These are phyloP conservation scores for Orthosia incerta DNA, from an alignment of 2,888 invertebrate species.

Conservation along the genomic window DNA sequence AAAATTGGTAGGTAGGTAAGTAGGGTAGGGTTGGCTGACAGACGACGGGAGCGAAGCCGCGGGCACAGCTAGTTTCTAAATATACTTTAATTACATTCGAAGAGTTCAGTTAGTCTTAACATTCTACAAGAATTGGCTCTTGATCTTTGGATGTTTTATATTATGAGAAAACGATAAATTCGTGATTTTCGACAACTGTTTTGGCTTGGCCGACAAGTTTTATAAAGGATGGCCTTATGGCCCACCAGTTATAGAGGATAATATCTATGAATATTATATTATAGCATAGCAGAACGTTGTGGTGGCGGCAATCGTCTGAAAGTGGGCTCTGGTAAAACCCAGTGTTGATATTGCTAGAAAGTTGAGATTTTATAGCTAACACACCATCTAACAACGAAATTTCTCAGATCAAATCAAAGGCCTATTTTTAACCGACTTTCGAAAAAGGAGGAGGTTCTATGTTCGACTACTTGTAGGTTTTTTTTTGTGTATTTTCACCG, in stretches of 20 bases:
- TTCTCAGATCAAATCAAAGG: no score
- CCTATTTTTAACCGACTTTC: no score
- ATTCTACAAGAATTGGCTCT: background rate
- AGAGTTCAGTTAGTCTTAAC: no score
- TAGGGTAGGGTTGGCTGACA: no score
- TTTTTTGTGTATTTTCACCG: no score
- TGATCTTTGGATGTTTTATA: background rate
- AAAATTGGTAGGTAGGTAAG: no score
- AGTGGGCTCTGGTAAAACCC: slow-evolving; percentile 37
- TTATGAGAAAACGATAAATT: background rate
- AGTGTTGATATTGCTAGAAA: slow-evolving; percentile 33
- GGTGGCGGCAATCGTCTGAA: background rate
- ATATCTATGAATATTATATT: slow-evolving; percentile 1
- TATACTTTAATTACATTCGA: no score
- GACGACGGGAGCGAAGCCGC: no score
- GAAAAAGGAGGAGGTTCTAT: no score
- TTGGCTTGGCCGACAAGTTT: background rate
- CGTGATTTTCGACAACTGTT: background rate
- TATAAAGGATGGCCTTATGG: background rate
- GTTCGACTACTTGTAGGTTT: no score
- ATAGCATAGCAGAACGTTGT: background rate
- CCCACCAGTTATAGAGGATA: slow-evolving; percentile 2
- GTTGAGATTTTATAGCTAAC: background rate
- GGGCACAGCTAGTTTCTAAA: no score
- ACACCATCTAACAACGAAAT: no score